Evolutionary conservation across 2,888 invertebrate genomes (phyloP).

Genomic region (Tetranychus truncatus): DNA sequence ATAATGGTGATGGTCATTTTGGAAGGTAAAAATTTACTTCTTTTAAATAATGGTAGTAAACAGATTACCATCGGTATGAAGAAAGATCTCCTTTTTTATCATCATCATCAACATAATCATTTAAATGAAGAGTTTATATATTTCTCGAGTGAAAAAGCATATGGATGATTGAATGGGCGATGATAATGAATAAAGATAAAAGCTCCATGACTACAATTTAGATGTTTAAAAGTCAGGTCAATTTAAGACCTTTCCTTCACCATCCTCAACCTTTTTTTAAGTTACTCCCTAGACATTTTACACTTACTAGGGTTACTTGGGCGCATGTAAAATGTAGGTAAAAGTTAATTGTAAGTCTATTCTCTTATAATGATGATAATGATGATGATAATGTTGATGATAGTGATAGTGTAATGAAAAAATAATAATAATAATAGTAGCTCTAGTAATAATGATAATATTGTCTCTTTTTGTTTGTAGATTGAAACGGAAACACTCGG

Average conservation of each 20-base stretch:
- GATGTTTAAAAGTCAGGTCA: neutral
- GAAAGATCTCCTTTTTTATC: neutral
- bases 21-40: neutral
- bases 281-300: neutral
- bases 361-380: neutral
- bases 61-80: neutral
- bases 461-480: no score
- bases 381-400: neutral
- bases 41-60: neutral
- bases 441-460: no score
- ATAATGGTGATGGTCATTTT: neutral
- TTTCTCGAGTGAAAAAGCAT: neutral
- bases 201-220: neutral
- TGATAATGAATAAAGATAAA: neutral
- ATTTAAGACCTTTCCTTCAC: neutral
- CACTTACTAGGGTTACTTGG: neutral
- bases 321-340: neutral
- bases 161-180: neutral
- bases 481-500: no score
- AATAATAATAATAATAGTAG: no score
- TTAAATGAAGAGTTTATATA: neutral
- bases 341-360: constrained; percentile 1
- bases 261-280: neutral
- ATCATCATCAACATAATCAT: neutral
- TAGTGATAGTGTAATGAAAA: no score